Percentiles rank a stretch among this genome's conserved stretches.
phyloP scores from a whole-genome alignment of 2,113 vertebrate species.

The Dolichallabes microphthalmus region DNA sequence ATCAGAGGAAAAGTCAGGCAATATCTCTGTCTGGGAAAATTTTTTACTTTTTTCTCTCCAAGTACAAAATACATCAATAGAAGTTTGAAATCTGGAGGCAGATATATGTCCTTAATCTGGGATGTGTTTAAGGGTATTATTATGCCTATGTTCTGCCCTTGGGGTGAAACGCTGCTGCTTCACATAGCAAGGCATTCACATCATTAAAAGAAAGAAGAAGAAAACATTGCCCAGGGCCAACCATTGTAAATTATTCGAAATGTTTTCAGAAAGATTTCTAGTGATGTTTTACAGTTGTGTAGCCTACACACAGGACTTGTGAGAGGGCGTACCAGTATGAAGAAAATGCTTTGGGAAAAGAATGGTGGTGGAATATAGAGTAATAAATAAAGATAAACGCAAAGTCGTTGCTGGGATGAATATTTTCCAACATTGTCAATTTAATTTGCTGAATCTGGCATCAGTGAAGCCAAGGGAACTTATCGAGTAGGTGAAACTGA shows the following conservation, averaged over 20 bases:
- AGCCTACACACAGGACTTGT: not conserved
- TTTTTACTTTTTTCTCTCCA: not conserved
- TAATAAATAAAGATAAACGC: not conserved
- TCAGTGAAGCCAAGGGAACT: not conserved
- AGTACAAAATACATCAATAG: not conserved
- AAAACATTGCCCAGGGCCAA: not conserved
- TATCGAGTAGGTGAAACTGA: not conserved
- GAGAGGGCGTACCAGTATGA: not conserved
- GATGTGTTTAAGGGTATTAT: not conserved
- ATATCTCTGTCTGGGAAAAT: not conserved
- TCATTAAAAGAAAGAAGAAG: not conserved
- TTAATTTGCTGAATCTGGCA: slow-evolving; percentile 1
- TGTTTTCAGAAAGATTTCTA: slow-evolving; percentile 17
- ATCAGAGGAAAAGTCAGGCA: slow-evolving; percentile 1
- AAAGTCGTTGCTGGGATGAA: slow-evolving; percentile 7
- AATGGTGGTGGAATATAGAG: slow-evolving; percentile 12
- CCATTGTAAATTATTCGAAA: slow-evolving; percentile 5
- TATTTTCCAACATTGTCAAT: slow-evolving; percentile 2
- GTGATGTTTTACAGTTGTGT: slow-evolving; percentile 1
- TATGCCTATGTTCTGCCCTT: not conserved
- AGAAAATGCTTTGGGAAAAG: not conserved
- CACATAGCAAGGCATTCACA: slow-evolving; percentile 5
- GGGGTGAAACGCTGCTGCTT: not conserved
- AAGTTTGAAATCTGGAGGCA: not conserved
- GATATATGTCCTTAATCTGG: not conserved